Evolutionary conservation across 2,888 invertebrate species (phyloP).

Genomic region (Pycnomerus fuliginosus): DNA sequence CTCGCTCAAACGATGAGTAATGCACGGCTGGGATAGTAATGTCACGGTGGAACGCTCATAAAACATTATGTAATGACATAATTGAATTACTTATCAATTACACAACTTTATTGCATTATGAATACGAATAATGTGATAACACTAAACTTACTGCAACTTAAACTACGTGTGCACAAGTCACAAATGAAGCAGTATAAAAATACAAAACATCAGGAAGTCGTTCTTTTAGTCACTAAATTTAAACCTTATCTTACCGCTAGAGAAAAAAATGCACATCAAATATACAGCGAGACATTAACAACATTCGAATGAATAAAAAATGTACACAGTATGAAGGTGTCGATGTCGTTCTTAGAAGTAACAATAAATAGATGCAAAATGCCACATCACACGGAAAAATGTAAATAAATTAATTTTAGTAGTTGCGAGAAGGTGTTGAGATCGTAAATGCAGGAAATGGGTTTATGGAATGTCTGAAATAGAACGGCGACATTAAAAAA

Average conservation of each 20-base stretch:
- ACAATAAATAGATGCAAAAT: background rate
- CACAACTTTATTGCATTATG: background rate
- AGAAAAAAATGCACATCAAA: background rate
- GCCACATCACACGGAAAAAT: no score
- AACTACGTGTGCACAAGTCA: background rate
- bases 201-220: slow-evolving; percentile 11
- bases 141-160: background rate
- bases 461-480: no score
- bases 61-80: slow-evolving; percentile 1
- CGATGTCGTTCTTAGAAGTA: background rate
- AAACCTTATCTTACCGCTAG: slow-evolving; percentile 1
- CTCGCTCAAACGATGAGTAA: background rate
- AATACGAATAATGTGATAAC: background rate
- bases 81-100: background rate
- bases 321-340: background rate
- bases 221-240: slow-evolving; percentile 1
- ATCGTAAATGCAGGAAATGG: no score
- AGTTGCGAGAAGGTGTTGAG: no score
- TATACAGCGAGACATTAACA: slow-evolving; percentile 1
- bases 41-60: slow-evolving; percentile 1
- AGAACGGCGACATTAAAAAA: no score
- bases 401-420: no score
- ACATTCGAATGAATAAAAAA: slow-evolving; percentile 1
- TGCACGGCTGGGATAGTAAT: background rate
- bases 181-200: slow-evolving; percentile 9